phyloP scores from a whole-genome alignment of 2,888 invertebrate genomes.

The Coenonympha glycerion region DNA sequence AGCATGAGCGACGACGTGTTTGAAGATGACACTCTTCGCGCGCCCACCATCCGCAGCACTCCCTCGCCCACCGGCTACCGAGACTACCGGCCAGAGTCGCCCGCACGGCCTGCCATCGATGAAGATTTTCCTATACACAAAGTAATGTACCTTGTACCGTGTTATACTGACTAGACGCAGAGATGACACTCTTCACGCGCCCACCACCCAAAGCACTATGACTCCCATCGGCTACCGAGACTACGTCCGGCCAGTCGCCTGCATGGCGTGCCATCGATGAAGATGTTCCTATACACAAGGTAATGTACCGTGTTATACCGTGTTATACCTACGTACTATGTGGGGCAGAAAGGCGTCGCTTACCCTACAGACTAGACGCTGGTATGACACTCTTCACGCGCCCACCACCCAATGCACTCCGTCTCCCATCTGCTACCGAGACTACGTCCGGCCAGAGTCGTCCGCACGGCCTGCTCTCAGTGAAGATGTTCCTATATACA shows the following conservation, averaged over 20 bases:
- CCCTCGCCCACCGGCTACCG: conserved; percentile 88
- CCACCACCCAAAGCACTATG: too few species aligned
- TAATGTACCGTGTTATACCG: too few species aligned
- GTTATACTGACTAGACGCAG: too few species aligned
- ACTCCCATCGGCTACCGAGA: neutral
- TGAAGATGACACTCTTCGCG: conserved; percentile 74
- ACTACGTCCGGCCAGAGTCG: conserved; percentile 85
- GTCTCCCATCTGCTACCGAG: conserved; percentile 87
- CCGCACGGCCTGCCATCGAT: conserved; percentile 70
- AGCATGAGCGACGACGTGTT: conserved; percentile 91
- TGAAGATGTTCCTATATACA: conserved; percentile 80
- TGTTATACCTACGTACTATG: too few species aligned
- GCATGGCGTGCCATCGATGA: conserved; percentile 70
- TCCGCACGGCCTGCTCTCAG: conserved; percentile 72
- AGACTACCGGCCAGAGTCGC: conserved; percentile 84
- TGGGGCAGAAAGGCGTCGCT: too few species aligned
- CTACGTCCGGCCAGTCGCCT: conserved; percentile 77
- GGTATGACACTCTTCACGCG: conserved; percentile 64
- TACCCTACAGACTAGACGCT: too few species aligned
- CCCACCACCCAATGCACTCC: conserved; percentile 71
- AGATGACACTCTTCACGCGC: too few species aligned
- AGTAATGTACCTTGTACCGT: conserved; percentile 55
- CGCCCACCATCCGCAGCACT: conserved; percentile 59
- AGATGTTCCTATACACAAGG: conserved; percentile 86
- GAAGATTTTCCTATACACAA: conserved; percentile 81